Evolutionary conservation across 2,113 vertebrate species (phyloP), one percentile per base, ranked within the genome.

Genomic region (Malaclemys terrapin): DNA sequence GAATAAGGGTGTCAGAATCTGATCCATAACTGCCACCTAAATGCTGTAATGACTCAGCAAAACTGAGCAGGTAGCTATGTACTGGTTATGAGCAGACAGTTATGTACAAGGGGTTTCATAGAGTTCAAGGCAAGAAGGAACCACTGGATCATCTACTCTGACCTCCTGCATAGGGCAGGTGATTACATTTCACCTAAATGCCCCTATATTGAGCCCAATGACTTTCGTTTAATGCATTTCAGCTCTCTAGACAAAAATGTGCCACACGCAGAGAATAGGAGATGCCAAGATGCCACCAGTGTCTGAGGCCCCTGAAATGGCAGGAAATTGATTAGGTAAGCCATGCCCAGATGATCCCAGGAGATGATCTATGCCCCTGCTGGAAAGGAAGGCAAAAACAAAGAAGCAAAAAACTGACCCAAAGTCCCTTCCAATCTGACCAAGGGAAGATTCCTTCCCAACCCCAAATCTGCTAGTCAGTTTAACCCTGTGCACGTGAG

Each of bases 21-120:
- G 20, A 6, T 9, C 42, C 5, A 31, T 82, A 79, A 89, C 10
- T 5, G 29, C 42, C 87, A 53, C 59, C 87, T 62, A 16, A 81
- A 91, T 89, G 82, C 53, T 45, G 56, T 75, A 45, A 10, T 62
- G n/a, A 29, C 75, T 87, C 86, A 81, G 25, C 38, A 90, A 85
- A 95, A 54, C 84, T 62, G 24, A 75, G 4, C 1, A 57, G 38
- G 90, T 75, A 56, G 84, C 82, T 88, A 45, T 53, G 57, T 8
- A 72, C 75, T 89, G 4, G 2, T 82, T 0, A 1, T 65, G 62
- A 35, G 14, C 31, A 4, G 62, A 35, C 16, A 35, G 62, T 35
- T 16, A 65, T 62, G 25, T 57, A 57, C 24, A 27, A 27, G 56
- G 56, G 56, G 56, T 57, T 27, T 57, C 56, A 29, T 31, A 65